phyloP scores from a whole-genome alignment of 2,888 invertebrate species.

The Strigamia crassipes region DNA sequence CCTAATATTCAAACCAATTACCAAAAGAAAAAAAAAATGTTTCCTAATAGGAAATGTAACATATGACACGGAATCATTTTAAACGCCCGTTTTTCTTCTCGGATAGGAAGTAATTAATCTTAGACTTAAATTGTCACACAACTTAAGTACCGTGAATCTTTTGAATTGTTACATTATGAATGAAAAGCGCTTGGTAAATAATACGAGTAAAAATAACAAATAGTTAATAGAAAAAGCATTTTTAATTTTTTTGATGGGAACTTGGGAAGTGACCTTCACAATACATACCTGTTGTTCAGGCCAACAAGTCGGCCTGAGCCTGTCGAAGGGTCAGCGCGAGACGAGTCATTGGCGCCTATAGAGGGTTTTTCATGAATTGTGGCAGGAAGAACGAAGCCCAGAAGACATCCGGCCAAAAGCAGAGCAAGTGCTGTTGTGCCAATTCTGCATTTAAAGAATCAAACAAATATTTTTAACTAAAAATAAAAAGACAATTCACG shows the following conservation, averaged over 20 bases:
- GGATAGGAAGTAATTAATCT: not conserved
- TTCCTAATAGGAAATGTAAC: conserved; percentile 10
- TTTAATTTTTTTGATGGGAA: not conserved
- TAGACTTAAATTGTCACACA: not conserved
- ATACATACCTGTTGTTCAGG: conserved; percentile 5
- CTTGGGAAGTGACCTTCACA: conserved; percentile 15
- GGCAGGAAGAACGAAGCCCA: conserved; percentile 41
- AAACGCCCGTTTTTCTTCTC: not conserved
- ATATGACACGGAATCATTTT: not conserved
- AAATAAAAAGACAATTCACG: not conserved
- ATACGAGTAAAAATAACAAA: no score
- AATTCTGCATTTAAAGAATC: not conserved
- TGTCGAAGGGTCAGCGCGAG: conserved; percentile 15
- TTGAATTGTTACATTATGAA: not conserved
- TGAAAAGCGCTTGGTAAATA: no score
- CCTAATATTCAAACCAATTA: not conserved
- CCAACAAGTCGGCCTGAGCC: not conserved
- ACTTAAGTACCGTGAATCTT: no score
- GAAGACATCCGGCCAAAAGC: conserved; percentile 37
- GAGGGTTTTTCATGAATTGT: conserved; percentile 11
- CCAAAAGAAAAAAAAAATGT: not conserved
- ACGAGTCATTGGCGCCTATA: not conserved
- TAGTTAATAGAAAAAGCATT: no score
- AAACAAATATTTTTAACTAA: not conserved
- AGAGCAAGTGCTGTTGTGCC: conserved; percentile 22